Evolutionary conservation across 2,888 invertebrate species (phyloP).

Genomic region (Diarsia mendica): DNA sequence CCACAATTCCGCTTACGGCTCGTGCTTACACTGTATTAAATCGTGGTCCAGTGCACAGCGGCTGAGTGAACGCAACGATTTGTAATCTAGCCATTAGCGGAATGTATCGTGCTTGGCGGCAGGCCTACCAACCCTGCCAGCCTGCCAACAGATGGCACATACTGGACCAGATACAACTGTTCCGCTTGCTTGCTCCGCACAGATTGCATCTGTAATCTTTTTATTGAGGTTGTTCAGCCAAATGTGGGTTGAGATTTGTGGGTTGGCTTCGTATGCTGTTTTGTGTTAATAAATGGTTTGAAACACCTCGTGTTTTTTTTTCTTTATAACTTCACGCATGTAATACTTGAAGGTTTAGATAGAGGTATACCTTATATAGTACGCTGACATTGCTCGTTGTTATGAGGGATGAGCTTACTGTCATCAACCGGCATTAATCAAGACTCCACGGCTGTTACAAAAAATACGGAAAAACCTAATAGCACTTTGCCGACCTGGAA

Average conservation of each 20-base stretch:
- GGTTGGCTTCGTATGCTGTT: constrained; percentile 8
- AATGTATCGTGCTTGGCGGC: constrained; percentile 78
- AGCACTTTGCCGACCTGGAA: no score
- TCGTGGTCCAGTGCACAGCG: constrained; percentile 55
- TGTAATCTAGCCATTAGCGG: constrained; percentile 82
- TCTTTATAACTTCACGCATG: no score
- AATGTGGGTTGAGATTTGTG: constrained; percentile 33
- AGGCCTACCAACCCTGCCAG: constrained; percentile 49
- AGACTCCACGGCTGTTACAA: no score
- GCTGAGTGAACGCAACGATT: constrained; percentile 76
- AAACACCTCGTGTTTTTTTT: not conserved
- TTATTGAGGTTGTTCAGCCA: constrained; percentile 40
- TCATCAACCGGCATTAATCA: no score
- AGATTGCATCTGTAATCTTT: constrained; percentile 57
- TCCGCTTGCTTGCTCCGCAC: constrained; percentile 32
- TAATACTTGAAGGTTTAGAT: no score
- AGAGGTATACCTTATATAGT: no score
- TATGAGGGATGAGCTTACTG: no score
- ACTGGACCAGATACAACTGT: constrained; percentile 58
- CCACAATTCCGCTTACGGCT: constrained; percentile 15
- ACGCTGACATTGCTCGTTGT: no score
- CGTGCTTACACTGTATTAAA: constrained; percentile 64
- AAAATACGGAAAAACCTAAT: no score
- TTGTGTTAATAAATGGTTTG: not conserved
- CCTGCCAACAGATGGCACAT: constrained; percentile 78